Conservation (phyloP, 2,113 vertebrate genomes). For the Trinectes maculatus region DNA sequence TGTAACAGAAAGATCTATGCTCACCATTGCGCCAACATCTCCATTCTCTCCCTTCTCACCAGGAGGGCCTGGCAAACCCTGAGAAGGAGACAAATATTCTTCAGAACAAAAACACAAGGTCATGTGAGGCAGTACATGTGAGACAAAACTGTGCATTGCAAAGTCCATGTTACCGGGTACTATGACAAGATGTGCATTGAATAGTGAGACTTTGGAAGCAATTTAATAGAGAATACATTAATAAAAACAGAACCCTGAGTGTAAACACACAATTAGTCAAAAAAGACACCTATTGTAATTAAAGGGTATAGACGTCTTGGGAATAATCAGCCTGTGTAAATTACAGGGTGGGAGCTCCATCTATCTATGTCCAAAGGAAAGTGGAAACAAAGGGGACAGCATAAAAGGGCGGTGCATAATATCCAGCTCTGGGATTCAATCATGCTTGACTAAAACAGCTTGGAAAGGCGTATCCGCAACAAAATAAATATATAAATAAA, state of each 20-base stretch:
- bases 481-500: too few species aligned
- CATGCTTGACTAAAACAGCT: constrained; percentile 46
- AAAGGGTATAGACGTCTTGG: constrained; percentile 65
- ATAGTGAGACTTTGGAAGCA: constrained; percentile 22
- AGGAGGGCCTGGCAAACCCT: constrained; percentile 97
- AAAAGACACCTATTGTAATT: constrained; percentile 76
- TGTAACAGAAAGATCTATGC: constrained; percentile 28
- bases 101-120: constrained; percentile 37
- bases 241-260: constrained; percentile 34
- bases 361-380: constrained; percentile 59
- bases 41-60: constrained; percentile 99
- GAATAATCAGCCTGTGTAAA: constrained; percentile 74
- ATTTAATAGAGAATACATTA: constrained; percentile 54
- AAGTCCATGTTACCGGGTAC: constrained; percentile 38
- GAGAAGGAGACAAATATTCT: constrained; percentile 35
- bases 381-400: constrained; percentile 57
- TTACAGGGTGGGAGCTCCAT: constrained; percentile 67
- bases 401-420: constrained; percentile 15
- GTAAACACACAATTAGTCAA: constrained; percentile 78
- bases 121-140: constrained; percentile 3
- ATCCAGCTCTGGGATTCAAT: constrained; percentile 49
- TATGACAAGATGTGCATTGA: constrained; percentile 46
- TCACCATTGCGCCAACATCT: constrained; percentile 96
- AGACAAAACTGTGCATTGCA: constrained; percentile 23
- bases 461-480: constrained; percentile 16